Evolutionary conservation across 2,888 invertebrate genomes (phyloP).

Genomic region (Vandiemenella viatica): DNA sequence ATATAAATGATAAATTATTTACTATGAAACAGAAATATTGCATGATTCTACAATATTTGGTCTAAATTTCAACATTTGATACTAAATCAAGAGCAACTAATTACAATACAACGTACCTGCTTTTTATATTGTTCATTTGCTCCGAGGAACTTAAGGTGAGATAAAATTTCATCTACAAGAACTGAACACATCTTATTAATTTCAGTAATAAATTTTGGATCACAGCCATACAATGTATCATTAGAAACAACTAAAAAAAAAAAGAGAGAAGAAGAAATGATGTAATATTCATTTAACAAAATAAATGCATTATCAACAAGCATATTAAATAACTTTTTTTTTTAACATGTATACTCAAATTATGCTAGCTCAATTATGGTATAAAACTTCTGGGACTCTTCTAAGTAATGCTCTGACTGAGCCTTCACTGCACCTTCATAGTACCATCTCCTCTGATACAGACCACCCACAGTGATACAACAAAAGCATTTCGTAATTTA

Average conservation of each 20-base stretch:
- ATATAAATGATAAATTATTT: conserved; percentile 1
- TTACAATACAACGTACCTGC: conserved; percentile 30
- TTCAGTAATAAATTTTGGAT: conserved; percentile 69
- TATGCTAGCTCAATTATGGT: no score
- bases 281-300: no score
- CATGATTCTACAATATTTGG: no score
- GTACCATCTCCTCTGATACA: no score
- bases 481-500: no score
- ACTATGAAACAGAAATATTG: neutral
- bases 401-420: no score
- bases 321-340: neutral
- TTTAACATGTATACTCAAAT: neutral
- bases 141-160: conserved; percentile 52
- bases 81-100: no score
- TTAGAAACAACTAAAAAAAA: conserved; percentile 69
- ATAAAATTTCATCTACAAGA: conserved; percentile 60
- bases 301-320: neutral
- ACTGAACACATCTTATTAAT: conserved; percentile 61
- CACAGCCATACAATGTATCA: conserved; percentile 79
- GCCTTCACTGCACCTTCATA: no score
- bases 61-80: no score
- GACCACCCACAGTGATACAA: no score
- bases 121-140: conserved; percentile 44
- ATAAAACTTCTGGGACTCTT: no score
- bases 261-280: conserved; percentile 1